These are phyloP conservation scores for Ormyrus thymus DNA, from an alignment of 2,888 invertebrate species.

Conservation along the genomic window DNA sequence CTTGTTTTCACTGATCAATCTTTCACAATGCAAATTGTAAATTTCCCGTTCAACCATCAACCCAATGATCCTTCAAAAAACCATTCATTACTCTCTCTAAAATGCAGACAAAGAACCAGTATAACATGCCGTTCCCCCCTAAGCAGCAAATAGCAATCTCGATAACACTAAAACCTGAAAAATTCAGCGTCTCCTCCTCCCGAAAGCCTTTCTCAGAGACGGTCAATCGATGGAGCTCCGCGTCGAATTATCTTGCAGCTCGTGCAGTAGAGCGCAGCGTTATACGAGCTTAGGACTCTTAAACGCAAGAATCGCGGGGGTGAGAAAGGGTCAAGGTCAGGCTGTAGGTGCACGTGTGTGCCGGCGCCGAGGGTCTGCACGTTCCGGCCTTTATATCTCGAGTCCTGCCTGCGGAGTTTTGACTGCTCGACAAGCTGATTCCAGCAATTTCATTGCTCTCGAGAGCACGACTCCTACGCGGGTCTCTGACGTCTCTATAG, in stretches of 20 bases:
- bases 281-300: constrained; percentile 13
- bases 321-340: constrained; percentile 28
- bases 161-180: not conserved
- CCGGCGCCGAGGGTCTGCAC: no score
- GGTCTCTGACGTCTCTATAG: not conserved
- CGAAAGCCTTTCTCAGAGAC: no score
- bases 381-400: not conserved
- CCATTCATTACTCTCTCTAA: no score
- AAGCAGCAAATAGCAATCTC: not conserved
- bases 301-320: constrained; percentile 9
- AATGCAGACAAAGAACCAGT: no score
- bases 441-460: no score
- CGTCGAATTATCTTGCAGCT: not conserved
- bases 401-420: no score
- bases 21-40: no score
- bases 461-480: not conserved
- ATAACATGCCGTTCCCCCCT: no score
- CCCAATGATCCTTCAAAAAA: no score
- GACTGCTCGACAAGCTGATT: no score
- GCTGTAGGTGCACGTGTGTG: not conserved
- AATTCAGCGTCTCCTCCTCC: not conserved
- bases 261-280: not conserved
- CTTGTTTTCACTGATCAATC: no score
- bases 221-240: not conserved
- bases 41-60: no score